phyloP scores from a whole-genome alignment of 2,888 invertebrate species.

The Tuberolachnus salignus region DNA sequence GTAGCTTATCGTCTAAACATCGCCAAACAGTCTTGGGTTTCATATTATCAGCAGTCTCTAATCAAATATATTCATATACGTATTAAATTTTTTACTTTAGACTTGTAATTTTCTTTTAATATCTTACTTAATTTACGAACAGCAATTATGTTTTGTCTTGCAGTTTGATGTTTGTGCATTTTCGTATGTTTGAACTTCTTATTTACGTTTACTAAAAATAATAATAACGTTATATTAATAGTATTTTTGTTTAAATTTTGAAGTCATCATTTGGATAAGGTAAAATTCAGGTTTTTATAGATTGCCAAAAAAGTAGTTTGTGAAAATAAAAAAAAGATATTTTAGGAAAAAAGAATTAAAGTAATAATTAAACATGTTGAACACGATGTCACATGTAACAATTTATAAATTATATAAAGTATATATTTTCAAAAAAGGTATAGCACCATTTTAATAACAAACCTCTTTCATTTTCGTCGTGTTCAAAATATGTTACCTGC shows the following conservation, averaged over 20 bases:
- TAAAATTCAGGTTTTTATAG: neutral
- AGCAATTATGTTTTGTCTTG: conserved; percentile 81
- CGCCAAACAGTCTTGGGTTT: conserved; percentile 79
- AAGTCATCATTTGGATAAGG: neutral
- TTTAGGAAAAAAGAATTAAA: neutral
- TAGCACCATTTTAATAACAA: too few species aligned
- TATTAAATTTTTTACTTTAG: neutral
- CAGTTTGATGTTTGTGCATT: conserved; percentile 83
- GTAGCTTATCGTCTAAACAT: conserved; percentile 68
- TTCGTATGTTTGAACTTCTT: conserved; percentile 91
- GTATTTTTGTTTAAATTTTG: too few species aligned
- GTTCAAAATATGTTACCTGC: conserved; percentile 86
- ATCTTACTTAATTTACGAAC: conserved; percentile 73
- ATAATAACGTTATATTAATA: conserved; percentile 39
- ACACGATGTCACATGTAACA: too few species aligned
- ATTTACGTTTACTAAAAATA: conserved; percentile 79
- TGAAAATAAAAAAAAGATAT: too few species aligned
- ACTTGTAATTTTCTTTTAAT: conserved; percentile 57
- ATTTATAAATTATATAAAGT: too few species aligned
- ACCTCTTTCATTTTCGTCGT: conserved; percentile 90
- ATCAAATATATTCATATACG: neutral
- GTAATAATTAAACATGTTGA: neutral
- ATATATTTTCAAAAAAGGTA: too few species aligned
- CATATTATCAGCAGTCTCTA: conserved; percentile 66
- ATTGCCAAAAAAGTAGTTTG: too few species aligned